Percentiles rank a stretch among this genome's conserved stretches.
Conservation (phyloP, 2,797 vertebrate genomes). For the Huso huso region DNA sequence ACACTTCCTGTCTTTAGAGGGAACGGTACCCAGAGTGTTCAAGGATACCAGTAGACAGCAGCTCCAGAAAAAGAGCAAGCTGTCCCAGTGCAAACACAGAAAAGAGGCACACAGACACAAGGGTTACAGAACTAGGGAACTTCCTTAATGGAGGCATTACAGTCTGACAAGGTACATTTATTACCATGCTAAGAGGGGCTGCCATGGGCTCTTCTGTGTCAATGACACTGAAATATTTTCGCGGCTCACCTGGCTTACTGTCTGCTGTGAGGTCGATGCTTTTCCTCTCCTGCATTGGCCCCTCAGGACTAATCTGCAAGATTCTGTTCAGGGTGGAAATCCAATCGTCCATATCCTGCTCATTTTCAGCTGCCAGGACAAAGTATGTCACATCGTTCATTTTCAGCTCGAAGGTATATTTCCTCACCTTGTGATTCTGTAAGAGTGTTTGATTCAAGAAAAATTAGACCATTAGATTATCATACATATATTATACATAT, state of each 20-base stretch:
- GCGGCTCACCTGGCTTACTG: slow-evolving; percentile 72
- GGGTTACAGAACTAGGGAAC: too few relatives aligned
- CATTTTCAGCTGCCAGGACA: slow-evolving; percentile 93
- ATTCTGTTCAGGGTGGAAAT: slow-evolving; percentile 91
- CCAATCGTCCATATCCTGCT: slow-evolving; percentile 98
- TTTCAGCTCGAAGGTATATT: slow-evolving; percentile 94
- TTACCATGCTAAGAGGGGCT: too few relatives aligned
- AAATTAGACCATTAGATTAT: background rate
- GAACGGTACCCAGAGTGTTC: too few relatives aligned
- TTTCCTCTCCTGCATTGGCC: slow-evolving; percentile 69
- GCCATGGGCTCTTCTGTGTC: too few relatives aligned
- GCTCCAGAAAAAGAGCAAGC: too few relatives aligned
- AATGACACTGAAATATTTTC: background rate
- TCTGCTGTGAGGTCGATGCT: slow-evolving; percentile 84
- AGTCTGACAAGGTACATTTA: too few relatives aligned
- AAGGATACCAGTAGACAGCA: too few relatives aligned
- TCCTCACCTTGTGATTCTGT: slow-evolving; percentile 89
- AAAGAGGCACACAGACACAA: too few relatives aligned
- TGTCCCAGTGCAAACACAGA: too few relatives aligned
- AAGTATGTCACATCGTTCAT: slow-evolving; percentile 98
- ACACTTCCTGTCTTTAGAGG: too few relatives aligned
- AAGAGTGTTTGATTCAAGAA: slow-evolving; percentile 7
- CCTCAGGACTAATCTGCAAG: slow-evolving; percentile 89
- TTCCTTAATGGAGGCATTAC: too few relatives aligned
- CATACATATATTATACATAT: background rate